phyloP scores from a whole-genome alignment of 2,888 invertebrate species.

The Apodemia mormo region DNA sequence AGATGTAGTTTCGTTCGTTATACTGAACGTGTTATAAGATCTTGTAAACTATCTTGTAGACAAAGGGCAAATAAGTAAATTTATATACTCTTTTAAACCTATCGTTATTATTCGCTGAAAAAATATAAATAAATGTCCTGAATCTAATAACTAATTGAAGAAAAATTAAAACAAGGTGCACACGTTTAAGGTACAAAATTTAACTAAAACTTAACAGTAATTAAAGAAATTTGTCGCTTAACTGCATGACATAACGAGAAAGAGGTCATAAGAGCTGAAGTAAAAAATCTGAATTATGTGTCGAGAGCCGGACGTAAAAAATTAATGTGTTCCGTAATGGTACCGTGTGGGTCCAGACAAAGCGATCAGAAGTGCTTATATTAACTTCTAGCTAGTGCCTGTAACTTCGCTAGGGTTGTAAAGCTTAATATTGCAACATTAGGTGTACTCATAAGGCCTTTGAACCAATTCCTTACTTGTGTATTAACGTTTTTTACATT shows the following conservation, averaged over 20 bases:
- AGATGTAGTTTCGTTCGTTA: no score
- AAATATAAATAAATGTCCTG: neutral
- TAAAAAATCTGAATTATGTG: constrained; percentile 61
- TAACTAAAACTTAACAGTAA: constrained; percentile 4
- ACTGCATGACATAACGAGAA: constrained; percentile 20
- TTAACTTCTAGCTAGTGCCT: neutral
- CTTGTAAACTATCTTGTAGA: no score
- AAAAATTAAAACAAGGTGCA: neutral
- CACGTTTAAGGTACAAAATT: neutral
- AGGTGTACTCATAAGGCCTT: neutral
- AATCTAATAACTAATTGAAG: no score
- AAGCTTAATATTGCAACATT: neutral
- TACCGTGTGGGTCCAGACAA: constrained; percentile 47
- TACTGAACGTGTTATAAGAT: no score
- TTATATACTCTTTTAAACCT: no score
- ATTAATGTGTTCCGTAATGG: constrained; percentile 67
- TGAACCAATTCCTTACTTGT: no score
- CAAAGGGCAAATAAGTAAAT: no score
- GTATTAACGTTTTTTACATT: no score
- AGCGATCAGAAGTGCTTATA: constrained; percentile 42
- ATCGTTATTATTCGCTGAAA: no score
- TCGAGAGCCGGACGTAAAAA: constrained; percentile 63
- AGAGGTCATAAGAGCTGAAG: constrained; percentile 29
- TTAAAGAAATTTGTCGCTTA: constrained; percentile 22
- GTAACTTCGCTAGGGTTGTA: constrained; percentile 25